Percentiles rank a stretch among this genome's conserved stretches.
phyloP scores from a whole-genome alignment of 2,888 invertebrate genomes.

The Esperia sulphurella region DNA sequence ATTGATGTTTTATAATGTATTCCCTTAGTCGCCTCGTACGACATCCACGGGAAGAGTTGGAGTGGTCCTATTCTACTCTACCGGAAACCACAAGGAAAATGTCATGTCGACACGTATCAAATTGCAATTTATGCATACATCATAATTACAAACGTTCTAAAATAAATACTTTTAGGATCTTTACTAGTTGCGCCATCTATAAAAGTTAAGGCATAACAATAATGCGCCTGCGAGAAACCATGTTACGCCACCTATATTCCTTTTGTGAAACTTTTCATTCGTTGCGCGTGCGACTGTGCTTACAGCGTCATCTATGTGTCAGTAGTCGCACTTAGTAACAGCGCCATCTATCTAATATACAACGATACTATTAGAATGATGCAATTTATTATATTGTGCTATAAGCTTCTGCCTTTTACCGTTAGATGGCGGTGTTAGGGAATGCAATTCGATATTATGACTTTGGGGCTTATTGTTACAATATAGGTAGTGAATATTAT shows the following conservation, averaged over 20 bases:
- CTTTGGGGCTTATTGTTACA: too few species aligned
- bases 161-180: neutral
- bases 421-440: constrained; percentile 13
- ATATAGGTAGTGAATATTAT: too few species aligned
- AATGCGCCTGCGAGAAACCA: too few species aligned
- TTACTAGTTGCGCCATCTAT: constrained; percentile 2
- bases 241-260: constrained; percentile 5
- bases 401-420: constrained; percentile 4
- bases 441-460: too few species aligned
- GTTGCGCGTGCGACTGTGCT: constrained; percentile 20
- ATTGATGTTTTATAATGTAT: too few species aligned
- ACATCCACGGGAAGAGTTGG: too few species aligned
- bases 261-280: constrained; percentile 6
- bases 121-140: too few species aligned
- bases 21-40: too few species aligned
- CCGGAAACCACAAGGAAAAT: too few species aligned
- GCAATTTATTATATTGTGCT: neutral
- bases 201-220: neutral
- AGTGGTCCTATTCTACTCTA: too few species aligned
- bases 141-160: too few species aligned
- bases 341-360: neutral
- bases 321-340: constrained; percentile 1
- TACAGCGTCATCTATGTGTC: constrained; percentile 24
- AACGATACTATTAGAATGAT: constrained; percentile 1
- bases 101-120: too few species aligned